Base-by-base conservation (phyloP, 2,888 invertebrate genomes). In the Silvanus unidentatus region DNA sequence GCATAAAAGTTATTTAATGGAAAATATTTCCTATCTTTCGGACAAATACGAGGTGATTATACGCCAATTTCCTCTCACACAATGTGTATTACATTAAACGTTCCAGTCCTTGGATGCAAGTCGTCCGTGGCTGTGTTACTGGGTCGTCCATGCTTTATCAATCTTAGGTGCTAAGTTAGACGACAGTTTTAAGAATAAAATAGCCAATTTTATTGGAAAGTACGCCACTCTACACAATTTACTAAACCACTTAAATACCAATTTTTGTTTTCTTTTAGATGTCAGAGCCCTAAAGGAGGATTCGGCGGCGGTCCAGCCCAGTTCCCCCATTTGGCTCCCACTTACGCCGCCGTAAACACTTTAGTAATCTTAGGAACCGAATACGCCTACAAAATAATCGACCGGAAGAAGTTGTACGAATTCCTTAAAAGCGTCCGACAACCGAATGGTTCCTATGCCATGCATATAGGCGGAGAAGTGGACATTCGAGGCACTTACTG, bases 401-500 rank as follows among this genome's bases (percentile, higher is more conserved):
- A 99, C 69, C 82, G 84, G 53, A 69, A 80, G 57, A 79, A 77
- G 32, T 75, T 97, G 48, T 78, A 82, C 57, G 75, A 81, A 41
- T 98, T 93, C 73, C 72, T 99, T 43, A 80, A 81, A 74, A 78
- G 83, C 27, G 78, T 96, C 44, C 81, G 84, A 54, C 81, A 83
- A 55, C 75, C 82, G 5, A 88, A 95, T 71, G 98, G 98, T n/a
- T 86, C 92, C 10, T 99, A 93, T 73, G 78, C 80, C 14, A 82
- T 99, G 76, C 96, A 98, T 68, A 80, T 80, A 41, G 92, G 88
- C 57, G 98, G 98, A 2, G 98, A 99, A 73, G 79, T 86, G 12
- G 96, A 97, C 70, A 88, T 96, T 22, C 80, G 99, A 58, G 97
- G 97, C 5, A 89, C 87, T n/a, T 99, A 99, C 68, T 98, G 98